Evolutionary conservation across 2,797 vertebrate genomes (phyloP).

Genomic region (Orestias chungarensis): DNA sequence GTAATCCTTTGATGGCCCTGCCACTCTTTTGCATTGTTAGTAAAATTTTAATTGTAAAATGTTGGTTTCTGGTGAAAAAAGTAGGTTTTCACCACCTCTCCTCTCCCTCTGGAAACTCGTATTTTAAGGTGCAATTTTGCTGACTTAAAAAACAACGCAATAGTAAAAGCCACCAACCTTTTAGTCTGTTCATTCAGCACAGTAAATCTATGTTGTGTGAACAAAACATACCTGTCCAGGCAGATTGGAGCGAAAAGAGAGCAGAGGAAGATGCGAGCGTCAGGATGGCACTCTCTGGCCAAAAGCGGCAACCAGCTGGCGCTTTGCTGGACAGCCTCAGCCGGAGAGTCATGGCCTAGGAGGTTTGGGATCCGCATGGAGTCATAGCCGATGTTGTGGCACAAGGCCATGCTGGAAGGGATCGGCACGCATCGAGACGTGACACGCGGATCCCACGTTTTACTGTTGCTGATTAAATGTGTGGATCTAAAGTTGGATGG

Average conservation of each 20-base stretch:
- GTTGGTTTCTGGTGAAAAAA: conserved; percentile 2
- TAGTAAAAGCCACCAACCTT: neutral
- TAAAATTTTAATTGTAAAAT: neutral
- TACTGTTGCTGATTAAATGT: conserved; percentile 45
- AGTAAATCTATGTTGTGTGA: neutral
- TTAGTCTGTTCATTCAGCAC: neutral
- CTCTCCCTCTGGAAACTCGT: neutral
- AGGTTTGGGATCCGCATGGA: conserved; percentile 87
- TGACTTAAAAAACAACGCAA: neutral
- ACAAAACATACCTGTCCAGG: conserved; percentile 83
- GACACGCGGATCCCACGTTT: conserved; percentile 77
- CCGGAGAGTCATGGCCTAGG: conserved; percentile 84
- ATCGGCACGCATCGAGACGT: conserved; percentile 80
- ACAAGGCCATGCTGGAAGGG: conserved; percentile 82
- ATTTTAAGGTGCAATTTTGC: neutral
- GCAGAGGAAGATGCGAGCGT: conserved; percentile 87
- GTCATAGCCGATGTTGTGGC: conserved; percentile 85
- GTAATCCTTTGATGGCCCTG: conserved; percentile 12
- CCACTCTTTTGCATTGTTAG: neutral
- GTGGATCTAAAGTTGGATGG: conserved; percentile 35
- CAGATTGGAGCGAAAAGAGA: conserved; percentile 88
- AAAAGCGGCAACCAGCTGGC: conserved; percentile 88
- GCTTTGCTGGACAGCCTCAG: conserved; percentile 86
- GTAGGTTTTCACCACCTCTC: neutral
- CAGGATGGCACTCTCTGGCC: conserved; percentile 85